A percentile compares a stretch with the other conserved stretches of the same genome.
Conservation (phyloP, 2,888 invertebrate genomes). For the Amphipyra tragopoginis region DNA sequence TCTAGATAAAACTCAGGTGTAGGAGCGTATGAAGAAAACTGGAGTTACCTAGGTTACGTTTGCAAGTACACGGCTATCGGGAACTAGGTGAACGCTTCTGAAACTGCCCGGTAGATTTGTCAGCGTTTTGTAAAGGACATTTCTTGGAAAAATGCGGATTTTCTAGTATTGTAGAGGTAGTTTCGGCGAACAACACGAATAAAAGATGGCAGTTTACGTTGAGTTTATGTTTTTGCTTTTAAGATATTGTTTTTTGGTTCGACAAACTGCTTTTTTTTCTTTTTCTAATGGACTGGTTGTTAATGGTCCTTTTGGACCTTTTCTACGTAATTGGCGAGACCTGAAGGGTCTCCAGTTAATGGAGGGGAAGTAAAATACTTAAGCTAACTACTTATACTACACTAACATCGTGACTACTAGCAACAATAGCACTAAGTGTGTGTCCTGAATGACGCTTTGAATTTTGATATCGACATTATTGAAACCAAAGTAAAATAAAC, state of each 20-base stretch:
- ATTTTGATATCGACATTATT: too few relatives aligned
- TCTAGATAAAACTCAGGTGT: conserved; percentile 29
- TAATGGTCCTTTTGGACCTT: too few relatives aligned
- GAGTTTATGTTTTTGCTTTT: background rate
- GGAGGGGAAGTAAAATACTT: too few relatives aligned
- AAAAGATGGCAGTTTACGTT: conserved; percentile 4
- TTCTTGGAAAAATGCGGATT: conserved; percentile 27
- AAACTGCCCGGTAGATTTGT: conserved; percentile 45
- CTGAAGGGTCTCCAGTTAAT: too few relatives aligned
- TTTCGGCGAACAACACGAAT: conserved; percentile 5
- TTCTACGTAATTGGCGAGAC: too few relatives aligned
- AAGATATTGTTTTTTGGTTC: background rate
- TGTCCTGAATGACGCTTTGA: too few relatives aligned
- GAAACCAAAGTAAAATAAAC: too few relatives aligned
- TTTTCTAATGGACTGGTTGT: too few relatives aligned
- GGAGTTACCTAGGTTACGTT: conserved; percentile 20
- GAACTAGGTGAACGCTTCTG: conserved; percentile 22
- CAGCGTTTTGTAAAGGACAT: conserved; percentile 41
- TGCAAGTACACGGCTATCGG: conserved; percentile 22
- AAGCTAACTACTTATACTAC: too few relatives aligned
- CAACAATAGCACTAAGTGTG: too few relatives aligned
- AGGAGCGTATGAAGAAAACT: conserved; percentile 19
- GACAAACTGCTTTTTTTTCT: too few relatives aligned
- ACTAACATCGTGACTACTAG: too few relatives aligned
- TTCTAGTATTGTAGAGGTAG: conserved; percentile 13